Evolutionary conservation across 1,140 invertebrate species (phyloP), one percentile per base, ranked within the genome.

Genomic region (Campoletis sonorensis): DNA sequence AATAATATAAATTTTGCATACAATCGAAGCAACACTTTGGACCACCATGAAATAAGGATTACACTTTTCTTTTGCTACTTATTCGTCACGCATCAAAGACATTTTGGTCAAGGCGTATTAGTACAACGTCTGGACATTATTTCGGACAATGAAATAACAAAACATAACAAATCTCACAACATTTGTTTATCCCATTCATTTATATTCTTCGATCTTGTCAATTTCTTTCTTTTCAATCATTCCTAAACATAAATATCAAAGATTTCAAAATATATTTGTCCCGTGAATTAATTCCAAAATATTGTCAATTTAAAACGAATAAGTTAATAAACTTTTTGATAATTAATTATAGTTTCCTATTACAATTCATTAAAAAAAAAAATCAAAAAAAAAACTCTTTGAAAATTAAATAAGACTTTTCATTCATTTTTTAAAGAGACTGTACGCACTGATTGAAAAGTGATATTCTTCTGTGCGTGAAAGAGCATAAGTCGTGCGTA

Each of bases 1-100:
- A 85, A 82, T 84, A 82, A 78, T 64, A 67, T 67, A 82, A 75
- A 86, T 83, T 86, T 86, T 86, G 83, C 85, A 86, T 86, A 86
- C 85, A 87, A 86, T 86, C 79, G 82, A n/a, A 72, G 71, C 81
- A 86, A 70, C 68, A 80, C 79, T 83, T 84, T 80, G 70, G 82
- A 72, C 61, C 61, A 26, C 23, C 61, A 61, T 23, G 21, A 7
- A 0, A 13, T n/a, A 23, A 26, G 23, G n/a, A 23, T 26, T 11
- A 64, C 21, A 64, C 61, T 23, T 70, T 18, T 70, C 16, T 33
- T 70, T 70, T 61, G 45, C 54, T 64, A n/a, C 54, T 8, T n/a
- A n/a, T n/a, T 37, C 37, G 76, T 78, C 27, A 67, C 58, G 76
- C 30, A 45, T 78, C 58, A 78, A 64, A 78, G 76, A 78, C 67